Conservation (phyloP, 2,797 vertebrate genomes). For the Hypotaenidia philippensis region DNA sequence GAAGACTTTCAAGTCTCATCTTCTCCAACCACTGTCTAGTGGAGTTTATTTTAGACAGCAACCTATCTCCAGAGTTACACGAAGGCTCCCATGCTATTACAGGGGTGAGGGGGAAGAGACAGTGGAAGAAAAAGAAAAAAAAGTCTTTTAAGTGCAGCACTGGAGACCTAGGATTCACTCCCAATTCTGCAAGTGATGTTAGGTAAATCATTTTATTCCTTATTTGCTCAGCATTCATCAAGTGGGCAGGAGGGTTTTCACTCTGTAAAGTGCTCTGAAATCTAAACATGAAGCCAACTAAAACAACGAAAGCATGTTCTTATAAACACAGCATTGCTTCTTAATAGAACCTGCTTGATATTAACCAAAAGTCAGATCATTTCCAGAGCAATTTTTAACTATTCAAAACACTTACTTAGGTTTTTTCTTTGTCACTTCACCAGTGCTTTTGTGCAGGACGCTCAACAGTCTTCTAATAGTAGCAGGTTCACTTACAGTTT, state of each 20-base stretch:
- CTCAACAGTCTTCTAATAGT: slow-evolving; percentile 92
- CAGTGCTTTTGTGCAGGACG: slow-evolving; percentile 94
- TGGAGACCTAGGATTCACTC: not conserved
- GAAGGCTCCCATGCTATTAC: not conserved
- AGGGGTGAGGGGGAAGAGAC: not conserved
- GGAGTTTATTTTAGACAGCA: not conserved
- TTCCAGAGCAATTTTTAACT: slow-evolving; percentile 14
- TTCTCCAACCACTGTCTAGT: not conserved
- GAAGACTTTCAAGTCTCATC: not conserved
- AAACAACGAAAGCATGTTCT: not conserved
- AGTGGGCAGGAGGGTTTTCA: not conserved
- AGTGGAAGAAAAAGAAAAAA: not conserved
- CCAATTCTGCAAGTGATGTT: not conserved
- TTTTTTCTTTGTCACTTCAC: slow-evolving; percentile 96
- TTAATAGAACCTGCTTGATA: not conserved
- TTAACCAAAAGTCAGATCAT: not conserved
- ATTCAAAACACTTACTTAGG: slow-evolving; percentile 90
- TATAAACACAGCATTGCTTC: not conserved
- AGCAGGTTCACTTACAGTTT: slow-evolving; percentile 95
- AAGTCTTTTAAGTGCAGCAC: not conserved
- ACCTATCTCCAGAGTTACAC: not conserved
- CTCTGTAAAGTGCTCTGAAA: not conserved
- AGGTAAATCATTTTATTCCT: not conserved
- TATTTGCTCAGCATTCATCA: not conserved
- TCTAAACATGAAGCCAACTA: not conserved